Evolutionary conservation across 2,888 invertebrate genomes (phyloP), one percentile per base, ranked within the genome.

Genomic region (Apamea monoglypha): DNA sequence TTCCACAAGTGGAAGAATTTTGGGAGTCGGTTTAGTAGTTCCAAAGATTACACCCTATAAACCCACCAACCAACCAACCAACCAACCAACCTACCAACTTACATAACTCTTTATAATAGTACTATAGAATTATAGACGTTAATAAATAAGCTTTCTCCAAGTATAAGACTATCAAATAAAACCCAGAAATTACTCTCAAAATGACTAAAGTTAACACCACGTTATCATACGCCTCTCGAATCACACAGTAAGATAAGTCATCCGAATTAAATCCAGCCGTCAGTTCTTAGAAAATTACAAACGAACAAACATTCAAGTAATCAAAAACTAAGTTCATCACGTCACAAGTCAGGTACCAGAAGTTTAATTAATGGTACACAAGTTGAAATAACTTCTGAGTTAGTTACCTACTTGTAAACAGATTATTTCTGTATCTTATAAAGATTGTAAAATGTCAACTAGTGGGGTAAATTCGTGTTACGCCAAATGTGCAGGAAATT

Each of bases 301-400:
- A 69, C 70, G 63, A 76, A 81, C 66, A 70, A 74, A 84, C 77
- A 77, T 71, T 77, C 21, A 84, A 84, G 85, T 74, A 72, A 84
- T 85, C 73, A 85, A 63, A 84, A 81, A 77, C 77, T 71, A 85
- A 85, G 66, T 84, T 75, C 14, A 40, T 78, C 50, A 82, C 47
- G 70, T 84, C 77, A 77, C 18, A 59, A 70, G 78, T 76, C 68
- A 75, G 73, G 56, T 69, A 75, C 16, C 36, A 78, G 47, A 85
- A 81, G 69, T 85, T 84, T 85, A 84, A 84, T 85, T 84, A 84
- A 85, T 78, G 85, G 72, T 73, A 85, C 63, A 78, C 66, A 82
- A 77, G 68, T 82, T 74, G 16, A n/a, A 74, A 64, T 72, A 76
- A 84, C 67, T 84, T 73, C 18, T 4, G 36, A 56, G 25, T 56